Base-by-base conservation (phyloP, 1,140 invertebrate species). In the Magallana angulata region DNA sequence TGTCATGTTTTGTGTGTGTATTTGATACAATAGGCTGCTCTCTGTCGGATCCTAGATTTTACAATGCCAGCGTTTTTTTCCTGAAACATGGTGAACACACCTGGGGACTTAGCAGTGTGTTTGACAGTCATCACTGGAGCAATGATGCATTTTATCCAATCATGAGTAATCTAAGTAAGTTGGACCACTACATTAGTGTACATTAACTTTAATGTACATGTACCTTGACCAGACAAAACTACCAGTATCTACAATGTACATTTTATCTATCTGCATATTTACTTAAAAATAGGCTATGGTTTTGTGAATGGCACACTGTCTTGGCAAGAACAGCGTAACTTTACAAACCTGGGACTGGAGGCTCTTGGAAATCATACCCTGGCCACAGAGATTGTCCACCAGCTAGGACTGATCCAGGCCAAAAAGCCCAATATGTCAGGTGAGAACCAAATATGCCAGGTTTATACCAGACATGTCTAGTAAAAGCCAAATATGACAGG, bases 81-180 rank as follows among this genome's bases (percentile, higher is more conserved):
- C 62, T 92, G 76, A 94, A 94, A 82, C 86, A 91, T 24, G 87
- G 86, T 81, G 93, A 94, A 88, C 93, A 94, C 82, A 94, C 93
- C 0, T 94, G 92, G 92, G 93, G 93, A 57, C 82, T 91, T 0
- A 87, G 87, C 68, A 89, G 87, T 85, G 88, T 91, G 11, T 87
- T 86, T 82, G 92, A 92, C 71, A 81, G 57, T 24, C 88, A 89
- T 24, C 89, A 92, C 85, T 92, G 92, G 92, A 88, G 88, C 7
- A 92, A 92, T 89, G 80, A 89, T 8, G 11, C 89, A 60, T 92
- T 92, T 76, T 90, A 91, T 85, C 84, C 87, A 59, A 89, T 88
- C 57, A 80, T 90, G n/a, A 59, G 88, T 24, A 86, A 86, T 84
- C 36, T 57, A 14, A 56, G 89, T 89, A 85, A 85, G 71, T 85